Evolutionary conservation across 2,797 vertebrate species (phyloP), one percentile per base, ranked within the genome.

Genomic region (Ambastaia sidthimunki): DNA sequence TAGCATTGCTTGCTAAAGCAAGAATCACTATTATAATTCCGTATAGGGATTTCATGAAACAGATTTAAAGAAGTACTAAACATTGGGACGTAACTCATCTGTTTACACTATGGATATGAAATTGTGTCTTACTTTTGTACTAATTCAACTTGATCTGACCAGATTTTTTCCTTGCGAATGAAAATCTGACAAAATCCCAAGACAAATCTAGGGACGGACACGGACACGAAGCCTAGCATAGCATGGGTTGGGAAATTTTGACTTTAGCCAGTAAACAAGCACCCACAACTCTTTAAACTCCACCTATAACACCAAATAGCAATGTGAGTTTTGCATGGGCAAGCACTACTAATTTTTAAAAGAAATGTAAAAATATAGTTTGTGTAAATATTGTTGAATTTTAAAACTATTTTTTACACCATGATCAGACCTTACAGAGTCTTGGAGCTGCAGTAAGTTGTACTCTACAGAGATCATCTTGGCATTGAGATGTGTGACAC

Each of bases 41-140:
- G n/a, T 62, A 16, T 2, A 31, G 25, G 25, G 13, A 16, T 57
- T 57, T 21, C 41, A 44, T 11, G 9, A 11, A 44, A 44, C 41
- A 44, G 41, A 44, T 44, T 44, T 44, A 44, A 55, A 55, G n/a
- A 57, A 74, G 41, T 47, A 28, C 59, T 74, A 28, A 62, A 47
- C n/a, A n/a, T n/a, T n/a, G n/a, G n/a, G n/a, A n/a, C n/a, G n/a
- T n/a, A 44, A 44, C 41, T 44, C 37, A 5, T 41, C 41, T 44
- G 9, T 44, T 44, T 11, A 10, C 10, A 10, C 41, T 44, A 11
- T 2, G 10, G 10, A 44, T 44, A 44, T 44, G 10, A 10, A n/a
- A n/a, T n/a, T n/a, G n/a, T n/a, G n/a, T n/a, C n/a, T n/a, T n/a
- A 1, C 37, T 41, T 44, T 44, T 37, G n/a, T 52, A 52, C 4